phyloP scores from a whole-genome alignment of 2,888 invertebrate species.

The Sthenelais limicola region DNA sequence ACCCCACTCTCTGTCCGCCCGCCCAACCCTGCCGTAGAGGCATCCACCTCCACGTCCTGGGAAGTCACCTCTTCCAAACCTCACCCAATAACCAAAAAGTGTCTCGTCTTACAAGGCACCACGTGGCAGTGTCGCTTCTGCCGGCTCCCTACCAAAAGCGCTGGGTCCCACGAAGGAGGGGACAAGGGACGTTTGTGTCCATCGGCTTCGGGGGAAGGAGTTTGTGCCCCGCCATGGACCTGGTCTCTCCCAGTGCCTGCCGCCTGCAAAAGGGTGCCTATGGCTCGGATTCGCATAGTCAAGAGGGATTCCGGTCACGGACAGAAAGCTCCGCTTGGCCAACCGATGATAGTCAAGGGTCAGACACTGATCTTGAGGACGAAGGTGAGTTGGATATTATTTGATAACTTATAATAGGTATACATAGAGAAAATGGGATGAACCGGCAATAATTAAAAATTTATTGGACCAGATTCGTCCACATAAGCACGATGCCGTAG shows the following conservation, averaged over 20 bases:
- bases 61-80: constrained; percentile 9
- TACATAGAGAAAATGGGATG: too few species aligned
- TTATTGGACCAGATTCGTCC: too few species aligned
- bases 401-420: too few species aligned
- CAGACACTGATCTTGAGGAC: constrained; percentile 38
- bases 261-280: not conserved
- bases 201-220: not conserved
- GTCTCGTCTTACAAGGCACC: constrained; percentile 12
- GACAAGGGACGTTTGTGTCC: too few species aligned
- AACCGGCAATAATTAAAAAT: too few species aligned
- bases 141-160: constrained; percentile 19
- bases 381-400: constrained; percentile 23
- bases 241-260: not conserved
- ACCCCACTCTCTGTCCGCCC: constrained; percentile 23
- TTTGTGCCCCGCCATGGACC: not conserved
- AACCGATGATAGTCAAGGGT: constrained; percentile 17
- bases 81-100: constrained; percentile 1
- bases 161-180: not conserved
- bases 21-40: too few species aligned
- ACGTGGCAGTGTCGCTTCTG: constrained; percentile 22
- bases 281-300: not conserved
- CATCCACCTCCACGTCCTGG: not conserved
- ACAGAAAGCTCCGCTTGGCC: not conserved
- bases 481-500: too few species aligned
- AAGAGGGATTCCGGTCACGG: not conserved